Percentiles rank a stretch among this genome's conserved stretches.
These are phyloP conservation scores for Tylochromis polylepis DNA, from an alignment of 2,113 vertebrate genomes.

Conservation along the genomic window DNA sequence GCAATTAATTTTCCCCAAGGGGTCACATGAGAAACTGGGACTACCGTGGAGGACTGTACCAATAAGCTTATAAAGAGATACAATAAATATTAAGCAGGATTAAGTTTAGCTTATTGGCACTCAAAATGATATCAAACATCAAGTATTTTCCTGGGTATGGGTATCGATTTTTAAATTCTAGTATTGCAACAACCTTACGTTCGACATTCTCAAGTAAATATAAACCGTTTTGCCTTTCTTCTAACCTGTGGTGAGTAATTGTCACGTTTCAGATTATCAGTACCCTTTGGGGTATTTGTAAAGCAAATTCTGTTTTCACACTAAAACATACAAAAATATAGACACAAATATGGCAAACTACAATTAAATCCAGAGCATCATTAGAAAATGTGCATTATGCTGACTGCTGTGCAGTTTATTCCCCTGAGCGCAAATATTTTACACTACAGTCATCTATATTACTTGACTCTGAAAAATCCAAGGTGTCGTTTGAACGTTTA, in stretches of 20 bases:
- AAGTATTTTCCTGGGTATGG: background rate
- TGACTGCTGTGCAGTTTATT: background rate
- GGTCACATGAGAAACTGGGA: background rate
- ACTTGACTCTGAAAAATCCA: background rate
- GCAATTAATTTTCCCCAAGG: no score
- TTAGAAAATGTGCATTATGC: background rate
- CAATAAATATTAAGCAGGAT: no score
- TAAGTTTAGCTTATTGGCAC: fast-evolving
- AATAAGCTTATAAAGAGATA: background rate
- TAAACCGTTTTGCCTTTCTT: background rate
- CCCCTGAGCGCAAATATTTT: background rate
- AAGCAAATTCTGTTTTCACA: background rate
- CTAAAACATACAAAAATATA: no score
- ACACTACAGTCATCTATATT: background rate
- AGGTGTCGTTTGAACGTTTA: background rate
- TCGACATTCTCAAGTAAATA: background rate
- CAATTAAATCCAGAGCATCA: background rate
- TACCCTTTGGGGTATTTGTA: no score
- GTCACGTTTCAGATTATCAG: background rate
- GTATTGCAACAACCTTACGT: background rate
- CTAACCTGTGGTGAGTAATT: no score
- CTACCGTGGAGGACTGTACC: background rate
- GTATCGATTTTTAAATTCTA: background rate
- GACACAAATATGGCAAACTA: no score
- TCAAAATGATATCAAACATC: background rate